Evolutionary conservation across 2,888 invertebrate genomes (phyloP), one percentile per base, ranked within the genome.

Genomic region (Lasiommata megera): DNA sequence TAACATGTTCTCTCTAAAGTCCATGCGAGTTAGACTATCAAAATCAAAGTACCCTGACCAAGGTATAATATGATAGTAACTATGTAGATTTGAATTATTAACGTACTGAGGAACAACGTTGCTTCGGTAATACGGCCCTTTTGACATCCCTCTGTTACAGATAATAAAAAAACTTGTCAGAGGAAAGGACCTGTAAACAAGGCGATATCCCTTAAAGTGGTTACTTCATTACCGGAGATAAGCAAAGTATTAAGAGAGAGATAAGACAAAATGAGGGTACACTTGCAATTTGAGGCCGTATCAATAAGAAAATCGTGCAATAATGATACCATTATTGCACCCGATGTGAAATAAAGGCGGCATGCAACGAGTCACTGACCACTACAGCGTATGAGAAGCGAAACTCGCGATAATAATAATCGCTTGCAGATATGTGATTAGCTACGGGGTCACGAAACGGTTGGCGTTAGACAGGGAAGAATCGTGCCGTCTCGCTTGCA

Each of bases 391-490:
- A 82, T 80, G 79, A 82, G 84, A 77, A 82, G 82, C 82, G 80
- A 81, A 83, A 73, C 82, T 80, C 77, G 86, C 83, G 86, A 88
- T 89, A 84, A 88, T 88, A 87, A 87, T 87, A 88, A 88, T 86
- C 79, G 81, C 87, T 87, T 84, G 88, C 86, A 88, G 88, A 89
- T 88, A 88, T 88, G 87, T 89, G 88, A 89, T 89, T 89, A 88
- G 84, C 79, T 79, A 73, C 73, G 84, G 84, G 88, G 88, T 89
- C 89, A 88, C 83, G 86, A 79, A 87, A 85, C 88, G 88, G 88
- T 88, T 84, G 86, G 72, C 71, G 86, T 77, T 82, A 86, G 88
- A 87, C 82, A 5, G 46, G 79, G 85, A 84, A 85, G 84, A 71
- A 63, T 61, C 66, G 63, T 61, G 54, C 67, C 70, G 54, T 79